phyloP scores from a whole-genome alignment of 2,113 vertebrate species.

The Pygoscelis antarcticus region DNA sequence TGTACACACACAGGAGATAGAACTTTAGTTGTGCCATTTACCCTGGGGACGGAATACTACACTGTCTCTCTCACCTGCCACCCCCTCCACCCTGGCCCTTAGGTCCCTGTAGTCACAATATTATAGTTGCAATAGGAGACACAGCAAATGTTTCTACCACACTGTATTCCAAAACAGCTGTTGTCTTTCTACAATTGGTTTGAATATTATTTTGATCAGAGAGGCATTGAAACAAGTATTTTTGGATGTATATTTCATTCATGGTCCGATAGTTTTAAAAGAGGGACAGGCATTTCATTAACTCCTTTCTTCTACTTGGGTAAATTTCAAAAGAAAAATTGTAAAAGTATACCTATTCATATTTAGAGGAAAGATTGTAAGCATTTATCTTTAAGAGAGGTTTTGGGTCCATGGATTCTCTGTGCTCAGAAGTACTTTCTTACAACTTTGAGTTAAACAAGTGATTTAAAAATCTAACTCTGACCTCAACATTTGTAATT shows the following conservation, averaged over 20 bases:
- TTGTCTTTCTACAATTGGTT: not conserved
- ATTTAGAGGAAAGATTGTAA: not conserved
- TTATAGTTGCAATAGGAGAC: not conserved
- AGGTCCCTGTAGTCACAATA: not conserved
- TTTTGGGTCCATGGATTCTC: not conserved
- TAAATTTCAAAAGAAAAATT: not conserved
- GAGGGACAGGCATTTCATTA: not conserved
- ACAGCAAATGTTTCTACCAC: not conserved
- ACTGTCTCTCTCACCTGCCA: not conserved
- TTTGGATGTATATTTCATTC: not conserved
- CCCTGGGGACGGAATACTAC: not conserved
- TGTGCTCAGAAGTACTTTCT: not conserved
- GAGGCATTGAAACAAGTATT: not conserved
- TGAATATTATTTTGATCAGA: not conserved
- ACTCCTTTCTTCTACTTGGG: not conserved
- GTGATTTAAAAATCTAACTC: not conserved
- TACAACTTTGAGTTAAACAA: not conserved
- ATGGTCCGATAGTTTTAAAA: not conserved
- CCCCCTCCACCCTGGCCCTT: not conserved
- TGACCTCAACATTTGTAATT: not conserved
- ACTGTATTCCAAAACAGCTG: not conserved
- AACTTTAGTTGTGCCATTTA: not conserved
- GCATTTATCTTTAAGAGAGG: not conserved
- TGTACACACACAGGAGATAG: not conserved
- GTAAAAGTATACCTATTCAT: not conserved